phyloP scores from a whole-genome alignment of 2,888 invertebrate genomes.

The Orthosia cruda region DNA sequence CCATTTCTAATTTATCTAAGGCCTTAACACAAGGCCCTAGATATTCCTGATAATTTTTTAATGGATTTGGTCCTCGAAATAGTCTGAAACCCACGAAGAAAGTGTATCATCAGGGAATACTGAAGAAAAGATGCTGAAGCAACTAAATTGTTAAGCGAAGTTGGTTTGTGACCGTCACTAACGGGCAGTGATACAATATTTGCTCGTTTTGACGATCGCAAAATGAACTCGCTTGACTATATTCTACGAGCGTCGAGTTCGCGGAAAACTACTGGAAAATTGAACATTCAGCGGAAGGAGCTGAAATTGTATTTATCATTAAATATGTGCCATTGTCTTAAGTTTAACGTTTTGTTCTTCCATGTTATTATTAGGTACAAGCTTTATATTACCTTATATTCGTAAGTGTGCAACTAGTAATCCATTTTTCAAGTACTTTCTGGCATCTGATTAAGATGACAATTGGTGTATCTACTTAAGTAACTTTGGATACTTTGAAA shows the following conservation, averaged over 20 bases:
- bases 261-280: background rate
- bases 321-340: too few relatives aligned
- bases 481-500: too few relatives aligned
- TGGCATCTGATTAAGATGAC: too few relatives aligned
- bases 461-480: too few relatives aligned
- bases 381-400: too few relatives aligned
- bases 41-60: background rate
- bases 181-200: constrained; percentile 89
- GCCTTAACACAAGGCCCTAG: too few relatives aligned
- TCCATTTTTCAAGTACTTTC: too few relatives aligned
- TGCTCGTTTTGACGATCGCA: constrained; percentile 92
- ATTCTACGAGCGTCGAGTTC: constrained; percentile 72
- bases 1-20: too few relatives aligned
- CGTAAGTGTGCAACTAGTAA: too few relatives aligned
- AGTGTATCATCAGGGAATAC: background rate
- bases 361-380: too few relatives aligned
- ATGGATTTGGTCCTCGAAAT: too few relatives aligned
- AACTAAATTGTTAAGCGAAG: constrained; percentile 88
- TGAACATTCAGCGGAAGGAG: background rate
- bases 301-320: background rate
- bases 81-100: background rate
- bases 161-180: constrained; percentile 93
- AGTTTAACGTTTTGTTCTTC: too few relatives aligned
- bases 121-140: constrained; percentile 5
- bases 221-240: constrained; percentile 92